A percentile compares a stretch with the other conserved stretches of the same genome.
These are phyloP conservation scores for Nomada lathburiana DNA, from an alignment of 2,888 invertebrate genomes.

Conservation along the genomic window DNA sequence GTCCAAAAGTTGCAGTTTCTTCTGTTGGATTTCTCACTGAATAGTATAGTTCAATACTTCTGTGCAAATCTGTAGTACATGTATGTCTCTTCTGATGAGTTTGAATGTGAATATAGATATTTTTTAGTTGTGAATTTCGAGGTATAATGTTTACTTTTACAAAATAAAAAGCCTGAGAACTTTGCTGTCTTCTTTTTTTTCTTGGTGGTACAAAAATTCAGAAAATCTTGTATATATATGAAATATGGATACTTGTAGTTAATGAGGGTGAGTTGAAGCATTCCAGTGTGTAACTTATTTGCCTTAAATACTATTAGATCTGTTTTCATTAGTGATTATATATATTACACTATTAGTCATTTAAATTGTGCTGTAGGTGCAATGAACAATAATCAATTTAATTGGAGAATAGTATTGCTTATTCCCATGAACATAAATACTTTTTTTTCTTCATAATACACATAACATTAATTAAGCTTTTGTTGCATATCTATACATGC, in stretches of 20 bases:
- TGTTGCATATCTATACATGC: slow-evolving; percentile 25
- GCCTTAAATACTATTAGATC: slow-evolving; percentile 51
- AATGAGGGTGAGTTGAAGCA: slow-evolving; percentile 59
- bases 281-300: slow-evolving; percentile 43
- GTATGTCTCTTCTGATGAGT: slow-evolving; percentile 71
- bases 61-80: slow-evolving; percentile 71
- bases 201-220: slow-evolving; percentile 63
- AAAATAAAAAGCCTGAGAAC: slow-evolving; percentile 66
- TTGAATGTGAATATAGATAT: slow-evolving; percentile 70
- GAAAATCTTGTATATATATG: slow-evolving; percentile 68
- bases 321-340: slow-evolving; percentile 47
- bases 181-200: slow-evolving; percentile 67
- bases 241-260: slow-evolving; percentile 63
- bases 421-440: slow-evolving; percentile 41
- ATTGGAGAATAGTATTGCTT: slow-evolving; percentile 49
- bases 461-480: slow-evolving; percentile 26
- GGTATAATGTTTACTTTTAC: slow-evolving; percentile 66
- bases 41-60: slow-evolving; percentile 72
- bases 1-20: slow-evolving; percentile 70
- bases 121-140: slow-evolving; percentile 64
- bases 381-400: slow-evolving; percentile 45
- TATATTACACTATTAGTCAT: slow-evolving; percentile 40
- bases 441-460: slow-evolving; percentile 30
- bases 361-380: slow-evolving; percentile 40
- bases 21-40: slow-evolving; percentile 74